Conservation (phyloP, 2,113 vertebrate genomes). For the Notothenia coriiceps region DNA sequence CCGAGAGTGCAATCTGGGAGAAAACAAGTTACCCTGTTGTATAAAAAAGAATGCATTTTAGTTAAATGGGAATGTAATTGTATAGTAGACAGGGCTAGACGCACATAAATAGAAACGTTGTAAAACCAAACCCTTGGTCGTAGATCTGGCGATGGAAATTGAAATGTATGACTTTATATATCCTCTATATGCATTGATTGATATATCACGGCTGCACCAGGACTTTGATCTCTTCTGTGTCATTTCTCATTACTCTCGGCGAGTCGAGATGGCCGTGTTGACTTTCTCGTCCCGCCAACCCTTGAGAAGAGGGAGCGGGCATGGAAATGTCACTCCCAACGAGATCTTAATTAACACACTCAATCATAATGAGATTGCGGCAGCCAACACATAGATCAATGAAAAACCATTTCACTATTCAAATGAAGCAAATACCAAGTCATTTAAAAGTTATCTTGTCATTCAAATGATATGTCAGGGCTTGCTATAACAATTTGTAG, state of each 20-base stretch:
- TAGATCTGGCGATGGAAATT: constrained; percentile 4
- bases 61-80: no score
- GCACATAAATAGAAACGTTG: not conserved
- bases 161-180: constrained; percentile 12
- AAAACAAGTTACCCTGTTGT: no score
- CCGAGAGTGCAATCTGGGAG: no score
- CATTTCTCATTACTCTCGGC: constrained; percentile 44
- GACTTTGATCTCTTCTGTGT: constrained; percentile 39
- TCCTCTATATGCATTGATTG: constrained; percentile 30
- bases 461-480: constrained; percentile 46
- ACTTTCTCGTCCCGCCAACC: constrained; percentile 29
- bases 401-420: constrained; percentile 49
- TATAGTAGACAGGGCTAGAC: not conserved
- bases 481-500: constrained; percentile 41
- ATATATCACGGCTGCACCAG: constrained; percentile 15
- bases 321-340: constrained; percentile 67
- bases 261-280: constrained; percentile 25
- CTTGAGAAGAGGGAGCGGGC: constrained; percentile 26
- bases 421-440: constrained; percentile 30
- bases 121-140: not conserved
- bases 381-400: constrained; percentile 38
- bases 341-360: constrained; percentile 76
- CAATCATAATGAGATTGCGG: constrained; percentile 54
- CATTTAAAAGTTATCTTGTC: constrained; percentile 27
- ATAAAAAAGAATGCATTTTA: no score